Evolutionary conservation across 2,797 vertebrate species (phyloP).

Genomic region (Pithecia hirsuta): DNA sequence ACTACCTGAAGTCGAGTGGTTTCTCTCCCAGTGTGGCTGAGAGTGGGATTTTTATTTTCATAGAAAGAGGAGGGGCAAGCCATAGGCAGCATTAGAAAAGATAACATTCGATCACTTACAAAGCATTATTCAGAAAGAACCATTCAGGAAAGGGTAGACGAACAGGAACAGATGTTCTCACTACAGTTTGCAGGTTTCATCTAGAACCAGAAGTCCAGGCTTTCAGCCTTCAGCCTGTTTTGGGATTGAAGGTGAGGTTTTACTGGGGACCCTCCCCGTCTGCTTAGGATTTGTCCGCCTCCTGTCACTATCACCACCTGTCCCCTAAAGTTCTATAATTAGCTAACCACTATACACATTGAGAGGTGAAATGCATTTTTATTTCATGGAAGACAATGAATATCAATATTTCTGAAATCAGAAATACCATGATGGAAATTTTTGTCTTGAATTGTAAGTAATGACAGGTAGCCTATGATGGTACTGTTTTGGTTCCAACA

Average conservation of each 20-base stretch:
- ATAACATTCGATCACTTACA: neutral
- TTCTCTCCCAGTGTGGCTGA: neutral
- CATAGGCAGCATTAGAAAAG: neutral
- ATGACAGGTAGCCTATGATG: neutral
- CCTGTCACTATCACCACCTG: neutral
- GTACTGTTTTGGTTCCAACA: neutral
- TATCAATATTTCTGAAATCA: neutral
- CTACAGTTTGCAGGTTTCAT: neutral
- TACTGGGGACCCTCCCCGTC: neutral
- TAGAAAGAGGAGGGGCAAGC: neutral
- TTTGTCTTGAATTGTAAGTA: neutral
- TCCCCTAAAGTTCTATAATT: neutral
- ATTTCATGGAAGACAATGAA: neutral
- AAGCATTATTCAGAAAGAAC: neutral
- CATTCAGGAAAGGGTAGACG: neutral
- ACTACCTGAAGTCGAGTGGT: neutral
- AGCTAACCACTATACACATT: neutral
- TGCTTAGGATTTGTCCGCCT: neutral
- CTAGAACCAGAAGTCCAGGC: neutral
- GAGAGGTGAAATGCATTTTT: neutral
- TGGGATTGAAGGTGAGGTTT: neutral
- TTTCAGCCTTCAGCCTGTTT: neutral
- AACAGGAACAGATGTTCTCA: neutral
- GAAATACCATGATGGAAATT: fast-evolving
- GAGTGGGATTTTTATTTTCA: neutral